Base-by-base conservation (phyloP, 2,113 vertebrate species). In the Dermatemys mawii region DNA sequence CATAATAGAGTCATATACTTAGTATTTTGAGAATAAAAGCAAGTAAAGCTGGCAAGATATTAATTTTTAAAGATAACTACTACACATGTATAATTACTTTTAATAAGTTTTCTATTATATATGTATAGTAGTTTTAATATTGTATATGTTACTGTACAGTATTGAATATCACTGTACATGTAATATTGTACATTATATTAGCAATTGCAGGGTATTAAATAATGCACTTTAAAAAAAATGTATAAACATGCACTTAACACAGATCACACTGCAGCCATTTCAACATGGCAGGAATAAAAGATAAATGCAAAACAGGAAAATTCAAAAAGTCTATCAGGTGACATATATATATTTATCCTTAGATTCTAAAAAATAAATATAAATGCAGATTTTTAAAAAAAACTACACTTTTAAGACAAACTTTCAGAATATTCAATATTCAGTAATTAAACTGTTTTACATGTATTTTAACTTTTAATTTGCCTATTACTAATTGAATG, bases 311-410 rank as follows among this genome's bases (percentile, higher is more conserved):
- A 76, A 46, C 5, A 83, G 46, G 11, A 91, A 90, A 51, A 67
- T 53, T 46, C 8, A 38, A 75, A 78, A 29, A 53, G 54, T 26
- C 50, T 22, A 79, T 26, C 44, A 88, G 41, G 63, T 84, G 78
- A 86, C 90, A 75, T 75, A 85, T 0, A 11, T 41, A 53, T 27
- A 91, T 87, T 48, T 81, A 17, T 60, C 14, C 41, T 76, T 87
- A 70, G 41, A 70, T 44, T 24, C 16, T 38, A 10, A 84, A 87
- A 19, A 9, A 84, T 91, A 96, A 93, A 85, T 53, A 94, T 92
- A 88, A 57, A 44, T 49, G 44, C 67, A 1, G 0, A 92, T 46
- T 70, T 38, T 5, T 85, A 50, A 70, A 92, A 89, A 92, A 88
- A 50, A 10, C 19, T 73, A 60, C 5, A 10, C 11, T 87, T 67